Evolutionary conservation across 1,140 invertebrate species (phyloP).

Genomic region (Orius insidiosus): DNA sequence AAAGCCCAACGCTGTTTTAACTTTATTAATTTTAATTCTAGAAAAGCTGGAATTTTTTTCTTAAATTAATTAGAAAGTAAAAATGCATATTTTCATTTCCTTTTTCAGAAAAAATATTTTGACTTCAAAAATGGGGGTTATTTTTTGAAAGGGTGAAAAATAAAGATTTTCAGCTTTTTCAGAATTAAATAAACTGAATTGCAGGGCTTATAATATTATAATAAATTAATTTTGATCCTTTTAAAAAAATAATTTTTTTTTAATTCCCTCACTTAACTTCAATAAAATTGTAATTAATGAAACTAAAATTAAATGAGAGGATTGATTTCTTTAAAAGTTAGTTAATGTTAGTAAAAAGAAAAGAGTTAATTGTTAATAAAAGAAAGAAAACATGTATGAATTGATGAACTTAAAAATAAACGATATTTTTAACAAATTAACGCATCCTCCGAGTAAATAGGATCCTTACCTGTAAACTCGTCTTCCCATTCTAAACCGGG

Average conservation of each 20-base stretch:
- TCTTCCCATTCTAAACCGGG: conserved; percentile 99
- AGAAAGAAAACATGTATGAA: background rate
- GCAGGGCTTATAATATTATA: no score
- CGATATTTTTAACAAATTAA: conserved; percentile 22
- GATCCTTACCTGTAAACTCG: conserved; percentile 91
- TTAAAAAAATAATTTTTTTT: conserved; percentile 1
- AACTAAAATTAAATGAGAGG: background rate
- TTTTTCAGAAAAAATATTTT: no score
- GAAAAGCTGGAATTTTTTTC: no score
- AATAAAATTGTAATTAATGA: background rate
- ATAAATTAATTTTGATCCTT: conserved; percentile 4
- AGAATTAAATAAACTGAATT: no score
- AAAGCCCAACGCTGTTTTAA: no score
- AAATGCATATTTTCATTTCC: no score
- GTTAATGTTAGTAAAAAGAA: background rate
- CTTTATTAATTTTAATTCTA: no score
- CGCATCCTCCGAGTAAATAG: conserved; percentile 21
- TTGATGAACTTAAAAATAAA: no score
- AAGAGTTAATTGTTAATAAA: conserved; percentile 2
- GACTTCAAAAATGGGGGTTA: no score
- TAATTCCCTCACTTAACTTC: background rate
- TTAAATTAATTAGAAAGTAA: no score
- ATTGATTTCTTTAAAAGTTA: background rate
- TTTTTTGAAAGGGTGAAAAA: no score
- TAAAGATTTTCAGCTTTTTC: no score